Conservation (phyloP, 2,797 vertebrate genomes). For the Steatocranus sp. region DNA sequence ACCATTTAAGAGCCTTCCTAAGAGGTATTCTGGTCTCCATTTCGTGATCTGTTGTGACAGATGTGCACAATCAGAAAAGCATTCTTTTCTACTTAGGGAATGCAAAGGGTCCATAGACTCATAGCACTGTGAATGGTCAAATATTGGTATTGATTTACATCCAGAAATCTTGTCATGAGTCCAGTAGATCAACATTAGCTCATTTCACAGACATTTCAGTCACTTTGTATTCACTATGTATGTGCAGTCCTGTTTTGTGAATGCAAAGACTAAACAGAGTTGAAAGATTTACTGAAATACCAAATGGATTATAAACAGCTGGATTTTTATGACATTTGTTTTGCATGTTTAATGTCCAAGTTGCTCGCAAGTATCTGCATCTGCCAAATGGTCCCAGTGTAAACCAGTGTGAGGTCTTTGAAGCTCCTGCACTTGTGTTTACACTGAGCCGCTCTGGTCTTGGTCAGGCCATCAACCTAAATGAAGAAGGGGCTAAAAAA, state of each 20-base stretch:
- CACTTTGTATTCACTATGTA: neutral
- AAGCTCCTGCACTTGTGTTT: slow-evolving; percentile 56
- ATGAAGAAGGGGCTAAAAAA: slow-evolving; percentile 58
- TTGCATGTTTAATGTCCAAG: neutral
- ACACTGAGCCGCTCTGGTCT: slow-evolving; percentile 31
- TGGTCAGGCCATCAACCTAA: slow-evolving; percentile 43
- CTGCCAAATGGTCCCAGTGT: slow-evolving; percentile 21
- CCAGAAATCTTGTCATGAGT: neutral
- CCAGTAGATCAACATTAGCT: neutral
- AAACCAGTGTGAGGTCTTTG: slow-evolving; percentile 56
- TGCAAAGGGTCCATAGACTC: slow-evolving; percentile 2
- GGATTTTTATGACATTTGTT: slow-evolving; percentile 9
- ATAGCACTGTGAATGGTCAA: neutral
- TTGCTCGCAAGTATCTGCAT: neutral
- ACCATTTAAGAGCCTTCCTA: slow-evolving; percentile 38
- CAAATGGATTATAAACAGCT: neutral
- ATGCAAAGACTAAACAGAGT: neutral
- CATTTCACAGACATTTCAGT: neutral
- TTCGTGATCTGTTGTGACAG: slow-evolving; percentile 68
- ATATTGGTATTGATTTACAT: slow-evolving; percentile 13
- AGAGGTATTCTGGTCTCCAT: slow-evolving; percentile 53
- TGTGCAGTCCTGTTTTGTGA: neutral
- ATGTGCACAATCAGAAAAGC: slow-evolving; percentile 64
- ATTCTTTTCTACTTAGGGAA: slow-evolving; percentile 58
- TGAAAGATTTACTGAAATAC: neutral